A percentile compares a stretch with the other conserved stretches of the same genome.
Conservation (phyloP, 2,113 vertebrate species). For the Indicator maculatus region DNA sequence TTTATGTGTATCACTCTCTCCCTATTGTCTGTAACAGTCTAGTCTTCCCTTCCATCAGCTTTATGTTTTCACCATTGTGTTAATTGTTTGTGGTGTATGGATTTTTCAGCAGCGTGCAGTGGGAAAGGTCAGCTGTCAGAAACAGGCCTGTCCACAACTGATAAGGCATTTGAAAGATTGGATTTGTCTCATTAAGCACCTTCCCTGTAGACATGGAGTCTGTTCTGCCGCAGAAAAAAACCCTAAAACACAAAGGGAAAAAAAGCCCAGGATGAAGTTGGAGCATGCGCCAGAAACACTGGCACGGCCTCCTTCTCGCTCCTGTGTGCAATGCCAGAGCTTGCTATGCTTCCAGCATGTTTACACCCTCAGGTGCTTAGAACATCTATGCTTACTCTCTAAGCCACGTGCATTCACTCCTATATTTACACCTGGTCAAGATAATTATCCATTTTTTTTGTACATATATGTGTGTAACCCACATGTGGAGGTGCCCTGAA, state of each 20-base stretch:
- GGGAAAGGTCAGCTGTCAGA: conserved; percentile 75
- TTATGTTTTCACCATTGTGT: conserved; percentile 32
- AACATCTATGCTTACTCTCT: accelerated
- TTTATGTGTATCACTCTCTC: background rate
- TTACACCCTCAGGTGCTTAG: accelerated
- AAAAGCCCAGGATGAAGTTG: background rate
- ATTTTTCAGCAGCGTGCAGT: conserved; percentile 11
- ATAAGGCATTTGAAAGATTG: conserved; percentile 71
- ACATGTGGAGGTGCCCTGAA: background rate
- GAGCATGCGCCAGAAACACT: background rate
- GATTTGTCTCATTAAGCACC: conserved; percentile 63
- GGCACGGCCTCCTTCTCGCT: background rate
- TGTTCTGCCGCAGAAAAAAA: background rate
- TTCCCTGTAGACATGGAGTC: conserved; percentile 48
- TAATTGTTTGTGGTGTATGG: conserved; percentile 66
- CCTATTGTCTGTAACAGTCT: background rate
- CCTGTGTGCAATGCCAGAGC: accelerated
- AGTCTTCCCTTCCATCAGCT: background rate
- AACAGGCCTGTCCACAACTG: conserved; percentile 63
- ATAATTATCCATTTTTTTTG: background rate
- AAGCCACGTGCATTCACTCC: background rate
- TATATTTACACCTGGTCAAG: background rate
- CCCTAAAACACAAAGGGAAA: background rate
- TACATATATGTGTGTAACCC: accelerated
- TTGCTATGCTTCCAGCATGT: accelerated